Evolutionary conservation across 2,797 vertebrate genomes (phyloP), one percentile per base, ranked within the genome.

Genomic region (Fistularia tabacaria): DNA sequence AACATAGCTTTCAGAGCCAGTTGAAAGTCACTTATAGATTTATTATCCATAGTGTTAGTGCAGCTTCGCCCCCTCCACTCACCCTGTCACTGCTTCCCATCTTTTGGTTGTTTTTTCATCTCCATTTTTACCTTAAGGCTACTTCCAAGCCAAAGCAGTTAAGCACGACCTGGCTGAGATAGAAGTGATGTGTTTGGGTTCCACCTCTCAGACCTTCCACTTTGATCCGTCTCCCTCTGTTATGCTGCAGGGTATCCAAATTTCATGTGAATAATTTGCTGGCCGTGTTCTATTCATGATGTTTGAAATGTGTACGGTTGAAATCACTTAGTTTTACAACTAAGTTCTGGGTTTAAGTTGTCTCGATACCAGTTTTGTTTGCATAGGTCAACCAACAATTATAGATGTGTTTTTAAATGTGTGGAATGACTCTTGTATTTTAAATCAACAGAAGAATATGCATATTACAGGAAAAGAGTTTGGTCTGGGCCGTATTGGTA

Each of bases 21-120:
- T 70, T 71, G 53, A 68, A 71, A 72, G 63, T 59, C 62, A 59
- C 67, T 73, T 55, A 59, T 43, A 40, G 51, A 52, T 64, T 58
- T 58, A 42, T 67, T 57, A 62, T 69, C 61, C 60, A 58, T 68
- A 46, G 62, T 63, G 64, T 62, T 54, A 74, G 74, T 66, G 61
- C 69, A 51, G 41, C 46, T 11, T 55, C 70, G 45, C 44, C 48
- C 36, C 46, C 38, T 49, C 44, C 13, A n/a, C 36, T 36, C 8
- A n/a, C 58, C 11, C 38, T 38, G 44, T 9, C 36, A 13, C 11
- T 39, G 43, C 8, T 49, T 9, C 12, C 38, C 9, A 1, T 50
- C 36, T 48, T 1, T 9, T 4, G 4, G 11, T 57, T 10, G 41
- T 36, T 60, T 70, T 66, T 51, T 51, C 43, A 38, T 38, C 13